Evolutionary conservation across 2,888 invertebrate species (phyloP).

Genomic region (Agonum fuliginosum): DNA sequence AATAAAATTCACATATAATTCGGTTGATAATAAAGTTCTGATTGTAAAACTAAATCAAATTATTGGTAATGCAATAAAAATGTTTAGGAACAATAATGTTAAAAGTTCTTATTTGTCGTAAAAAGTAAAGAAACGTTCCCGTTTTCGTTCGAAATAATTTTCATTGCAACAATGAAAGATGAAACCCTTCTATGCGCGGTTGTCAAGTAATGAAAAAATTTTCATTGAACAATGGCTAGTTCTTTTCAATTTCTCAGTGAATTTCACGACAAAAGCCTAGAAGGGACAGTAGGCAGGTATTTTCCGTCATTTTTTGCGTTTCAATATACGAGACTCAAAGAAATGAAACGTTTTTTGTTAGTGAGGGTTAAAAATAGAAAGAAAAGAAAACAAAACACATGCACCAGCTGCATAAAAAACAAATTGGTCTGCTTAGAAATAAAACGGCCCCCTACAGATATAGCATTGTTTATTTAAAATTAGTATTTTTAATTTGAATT

Average conservation of each 20-base stretch:
- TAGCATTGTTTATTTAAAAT: constrained; percentile 25
- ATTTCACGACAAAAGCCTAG: constrained; percentile 45
- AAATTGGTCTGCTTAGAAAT: constrained; percentile 35
- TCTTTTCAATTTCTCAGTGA: constrained; percentile 37
- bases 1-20: too few relatives aligned
- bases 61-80: too few relatives aligned
- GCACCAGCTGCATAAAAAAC: constrained; percentile 51
- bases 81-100: too few relatives aligned
- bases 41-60: too few relatives aligned
- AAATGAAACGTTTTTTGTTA: constrained; percentile 42
- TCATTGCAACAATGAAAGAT: constrained; percentile 37
- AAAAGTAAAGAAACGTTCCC: neutral
- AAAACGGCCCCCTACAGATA: constrained; percentile 19
- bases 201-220: constrained; percentile 21
- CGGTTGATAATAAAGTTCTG: neutral
- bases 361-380: constrained; percentile 50
- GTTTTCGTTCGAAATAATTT: too few relatives aligned
- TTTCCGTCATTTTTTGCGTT: constrained; percentile 53
- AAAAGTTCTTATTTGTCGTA: neutral
- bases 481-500: neutral
- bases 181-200: neutral
- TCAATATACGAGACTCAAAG: constrained; percentile 15
- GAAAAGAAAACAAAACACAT: constrained; percentile 48
- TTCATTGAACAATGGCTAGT: constrained; percentile 9
- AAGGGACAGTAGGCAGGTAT: constrained; percentile 45